Base-by-base conservation (phyloP, 2,113 vertebrate genomes). In the Ptilorrhoa leucosticta region DNA sequence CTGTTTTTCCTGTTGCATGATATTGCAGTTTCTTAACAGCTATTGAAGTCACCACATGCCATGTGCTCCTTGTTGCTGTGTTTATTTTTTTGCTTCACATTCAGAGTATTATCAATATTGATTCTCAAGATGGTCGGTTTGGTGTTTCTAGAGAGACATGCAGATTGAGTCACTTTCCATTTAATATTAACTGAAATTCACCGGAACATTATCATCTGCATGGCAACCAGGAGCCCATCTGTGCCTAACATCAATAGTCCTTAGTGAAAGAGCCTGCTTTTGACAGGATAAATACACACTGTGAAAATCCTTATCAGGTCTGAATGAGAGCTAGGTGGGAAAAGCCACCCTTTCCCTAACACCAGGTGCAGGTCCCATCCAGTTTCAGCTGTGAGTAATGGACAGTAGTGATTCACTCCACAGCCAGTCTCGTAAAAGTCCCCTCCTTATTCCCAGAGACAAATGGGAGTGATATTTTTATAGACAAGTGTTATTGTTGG, bases 181-280 rank as follows among this genome's bases (percentile, higher is more conserved):
- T 95, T 90, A 91, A 77, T 71, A 92, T 90, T 88, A 95, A 94
- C 72, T 37, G 45, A 87, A 94, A 64, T 28, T 95, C 82, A 50
- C 77, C 51, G 77, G 54, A 85, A 68, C 15, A 30, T 58, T n/a
- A 48, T 77, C 87, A 93, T 68, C 80, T 72, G 82, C 92, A 54
- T 84, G 81, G 77, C 85, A 94, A 94, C 66, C 76, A 94, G 65
- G 45, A 73, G 80, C 76, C 90, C 72, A 92, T 89, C 92, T 89
- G 87, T 7, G 18, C 42, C 89, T 89, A 40, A 53, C 48, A 66
- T 47, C 58, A 63, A 15, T 26, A 88, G 27, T 13, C 23, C 40
- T 40, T 8, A 86, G 33, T 18, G 35, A 39, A 80, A 70, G 50
- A 64, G 54, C 4, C 7, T 83, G 77, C 72, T 75, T 75, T 69